Base-by-base conservation (phyloP, 2,888 invertebrate genomes). In the Drosophila setosimentum region DNA sequence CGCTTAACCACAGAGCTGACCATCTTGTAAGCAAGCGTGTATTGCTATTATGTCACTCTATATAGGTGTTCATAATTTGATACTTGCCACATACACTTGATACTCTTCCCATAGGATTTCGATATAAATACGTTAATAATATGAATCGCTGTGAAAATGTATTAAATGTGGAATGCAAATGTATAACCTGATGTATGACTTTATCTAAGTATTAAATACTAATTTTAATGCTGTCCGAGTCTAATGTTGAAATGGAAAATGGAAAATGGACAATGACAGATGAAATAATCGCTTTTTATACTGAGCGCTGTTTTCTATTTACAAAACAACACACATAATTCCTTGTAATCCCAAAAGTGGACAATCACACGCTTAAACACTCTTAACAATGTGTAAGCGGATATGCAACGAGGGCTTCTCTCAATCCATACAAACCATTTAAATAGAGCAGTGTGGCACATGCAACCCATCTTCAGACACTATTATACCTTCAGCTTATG, bases 291-390 rank as follows among this genome's bases (percentile, higher is more conserved):
- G 55, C n/a, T 29, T 16, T 53, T 29, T 29, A 29, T n/a, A 4
- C n/a, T 29, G 40, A 30, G 5, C 16, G 5, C 13, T 13, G n/a
- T 29, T 37, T 37, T 27, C 3, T 37, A 27, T 5, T 21, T 24
- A 35, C 8, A 1, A 37, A 24, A 37, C 11, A 37, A 27, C 7
- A 40, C 18, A 29, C 4, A 40, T 29, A n/a, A 55, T 29, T 13
- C 40, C 55, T 5, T 37, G 54, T 55, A 55, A 55, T 54, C 16
- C 27, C 18, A 27, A 37, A 55, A 37, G n/a, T 40, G 8, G 45
- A 45, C 45, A 45, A 45, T 45, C 45, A 21, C 13, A 45, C 13
- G 45, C 45, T 21, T 21, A 24, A 16, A 24, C 24, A 16, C 45
- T 45, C 45, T 45, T 24, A 0, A 37, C n/a, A 29, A 27, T 40